Base-by-base conservation (phyloP, 2,113 vertebrate species). In the Oryzias melastigma region DNA sequence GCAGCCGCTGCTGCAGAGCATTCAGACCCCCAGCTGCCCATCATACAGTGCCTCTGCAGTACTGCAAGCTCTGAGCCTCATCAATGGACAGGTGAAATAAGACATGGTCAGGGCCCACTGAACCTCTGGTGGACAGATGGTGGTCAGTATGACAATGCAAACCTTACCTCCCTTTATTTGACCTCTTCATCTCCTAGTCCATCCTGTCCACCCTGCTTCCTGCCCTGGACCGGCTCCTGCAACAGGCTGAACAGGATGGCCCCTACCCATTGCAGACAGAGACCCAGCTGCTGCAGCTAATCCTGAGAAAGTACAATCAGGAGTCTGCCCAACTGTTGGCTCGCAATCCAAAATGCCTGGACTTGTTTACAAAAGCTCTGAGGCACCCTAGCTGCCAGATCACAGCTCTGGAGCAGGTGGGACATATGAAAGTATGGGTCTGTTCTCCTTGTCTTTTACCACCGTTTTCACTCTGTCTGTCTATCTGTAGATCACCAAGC, bases 391-490 rank as follows among this genome's bases (percentile, higher is more conserved):
- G 93, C 52, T 77, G 92, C 74, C 96, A 98, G 85, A 90, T 94
- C 55, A 82, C 81, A 27, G 93, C 95, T n/a, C 91, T 98, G 35
- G 93, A 93, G 43, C 95, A 95, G 93, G 97, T 99, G 35, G 48
- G 75, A 15, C 7, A 4, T 1, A 1, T 17, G 43, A 45, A 16
- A 16, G 35, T 3, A 3, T 35, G 8, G 35, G 35, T 12, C 35
- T 35, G 35, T 12, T 35, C 35, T 35, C 35, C 10, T 10, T 12
- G 8, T 12, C 35, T 3, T 35, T 8, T 35, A 12, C 35, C 35
- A 1, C 10, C 3, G 10, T 3, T 35, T 35, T 12, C 10, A 35
- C 12, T 35, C 35, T 3, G 8, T 35, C 35, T 35, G 35, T 35
- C 35, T 13, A 8, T 35, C 10, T 35, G 10, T 20, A 99, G 97